phyloP scores from a whole-genome alignment of 64 coral and sea anemone species.

The Pachyseris speciosa region DNA sequence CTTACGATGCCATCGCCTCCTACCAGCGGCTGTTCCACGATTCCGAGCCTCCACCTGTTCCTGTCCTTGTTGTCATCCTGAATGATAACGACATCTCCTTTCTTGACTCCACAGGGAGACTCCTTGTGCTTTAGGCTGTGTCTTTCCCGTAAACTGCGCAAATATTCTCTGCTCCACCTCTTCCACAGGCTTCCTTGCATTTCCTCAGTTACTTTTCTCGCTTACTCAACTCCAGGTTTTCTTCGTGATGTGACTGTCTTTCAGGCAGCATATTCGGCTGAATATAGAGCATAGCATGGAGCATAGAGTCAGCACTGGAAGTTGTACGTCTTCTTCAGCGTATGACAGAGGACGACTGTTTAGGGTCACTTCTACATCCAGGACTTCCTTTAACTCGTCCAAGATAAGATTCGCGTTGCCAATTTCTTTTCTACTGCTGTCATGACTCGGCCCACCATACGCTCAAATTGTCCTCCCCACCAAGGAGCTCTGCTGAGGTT shows the following conservation, averaged over 20 bases:
- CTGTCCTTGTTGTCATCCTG: slow-evolving; percentile 23
- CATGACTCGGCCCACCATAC: neutral
- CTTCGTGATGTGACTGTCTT: neutral
- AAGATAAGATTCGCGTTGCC: neutral
- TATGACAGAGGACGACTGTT: slow-evolving; percentile 46
- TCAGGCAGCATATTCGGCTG: neutral
- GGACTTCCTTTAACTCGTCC: neutral
- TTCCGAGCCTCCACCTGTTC: neutral
- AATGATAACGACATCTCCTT: slow-evolving; percentile 18
- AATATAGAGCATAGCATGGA: slow-evolving; percentile 4
- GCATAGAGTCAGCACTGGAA: slow-evolving; percentile 26
- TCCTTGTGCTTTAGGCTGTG: slow-evolving; percentile 16
- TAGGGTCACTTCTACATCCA: slow-evolving; percentile 31
- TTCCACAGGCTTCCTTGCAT: slow-evolving; percentile 40
- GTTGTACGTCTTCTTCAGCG: slow-evolving; percentile 18
- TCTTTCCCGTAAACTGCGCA: slow-evolving; percentile 2
- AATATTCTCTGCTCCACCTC: slow-evolving; percentile 32
- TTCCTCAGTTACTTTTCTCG: slow-evolving; percentile 9
- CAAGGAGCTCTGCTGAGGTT: neutral
- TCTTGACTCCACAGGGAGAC: neutral
- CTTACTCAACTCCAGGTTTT: neutral
- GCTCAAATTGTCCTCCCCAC: neutral
- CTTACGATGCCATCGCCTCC: neutral
- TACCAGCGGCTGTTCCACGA: neutral
- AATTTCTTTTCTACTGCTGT: neutral